A percentile compares a stretch with the other conserved stretches of the same genome.
These are phyloP conservation scores for Alethe castanea DNA, from an alignment of 2,113 vertebrate species.

Conservation along the genomic window DNA sequence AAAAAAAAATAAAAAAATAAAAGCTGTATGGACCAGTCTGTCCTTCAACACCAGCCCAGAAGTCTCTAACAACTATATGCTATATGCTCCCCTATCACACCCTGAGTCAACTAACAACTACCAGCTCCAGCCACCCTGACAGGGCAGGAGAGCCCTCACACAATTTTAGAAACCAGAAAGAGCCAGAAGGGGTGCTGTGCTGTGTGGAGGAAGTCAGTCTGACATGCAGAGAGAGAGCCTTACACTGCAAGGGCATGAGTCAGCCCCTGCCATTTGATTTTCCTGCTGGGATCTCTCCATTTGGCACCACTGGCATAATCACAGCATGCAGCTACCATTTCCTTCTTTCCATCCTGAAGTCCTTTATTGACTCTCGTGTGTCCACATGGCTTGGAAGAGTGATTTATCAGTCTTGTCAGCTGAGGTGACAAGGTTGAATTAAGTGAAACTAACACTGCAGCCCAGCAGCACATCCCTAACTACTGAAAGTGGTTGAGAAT, in stretches of 20 bases:
- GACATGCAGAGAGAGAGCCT: background rate
- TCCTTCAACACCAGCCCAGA: background rate
- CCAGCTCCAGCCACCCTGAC: background rate
- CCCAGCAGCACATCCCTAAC: background rate
- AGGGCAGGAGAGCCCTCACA: background rate
- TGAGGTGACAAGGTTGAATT: background rate
- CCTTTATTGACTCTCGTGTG: background rate
- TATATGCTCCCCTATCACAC: background rate
- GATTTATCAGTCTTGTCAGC: background rate
- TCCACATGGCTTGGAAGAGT: background rate
- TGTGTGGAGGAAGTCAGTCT: background rate
- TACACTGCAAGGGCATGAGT: rapidly evolving
- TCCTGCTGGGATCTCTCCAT: background rate
- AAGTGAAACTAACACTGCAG: background rate
- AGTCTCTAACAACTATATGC: background rate
- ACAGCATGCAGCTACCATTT: background rate
- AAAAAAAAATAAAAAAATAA: background rate
- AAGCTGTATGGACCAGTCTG: background rate
- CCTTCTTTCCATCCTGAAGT: background rate
- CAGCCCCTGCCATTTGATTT: background rate
- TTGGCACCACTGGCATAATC: background rate
- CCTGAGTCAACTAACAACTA: background rate
- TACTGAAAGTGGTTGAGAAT: background rate
- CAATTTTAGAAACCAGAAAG: background rate
- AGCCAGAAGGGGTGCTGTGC: background rate